A percentile compares a stretch with the other conserved stretches of the same genome.
phyloP scores from a whole-genome alignment of 2,797 vertebrate species.

The Poeciliopsis turneri region DNA sequence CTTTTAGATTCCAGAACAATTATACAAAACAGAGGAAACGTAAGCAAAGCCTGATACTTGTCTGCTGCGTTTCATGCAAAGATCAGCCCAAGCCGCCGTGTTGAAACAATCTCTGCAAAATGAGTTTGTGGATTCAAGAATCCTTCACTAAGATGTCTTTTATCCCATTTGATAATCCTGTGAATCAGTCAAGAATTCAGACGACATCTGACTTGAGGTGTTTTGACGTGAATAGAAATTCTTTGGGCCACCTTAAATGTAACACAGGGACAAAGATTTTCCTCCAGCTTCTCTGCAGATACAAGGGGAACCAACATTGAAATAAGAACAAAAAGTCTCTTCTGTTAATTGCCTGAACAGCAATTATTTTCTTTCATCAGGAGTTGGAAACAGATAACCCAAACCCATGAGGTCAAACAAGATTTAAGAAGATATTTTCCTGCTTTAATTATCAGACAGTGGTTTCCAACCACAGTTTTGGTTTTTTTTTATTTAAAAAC shows the following conservation, averaged over 20 bases:
- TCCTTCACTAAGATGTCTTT: slow-evolving; percentile 53
- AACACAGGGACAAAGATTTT: not conserved
- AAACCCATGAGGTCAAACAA: not conserved
- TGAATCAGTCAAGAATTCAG: slow-evolving; percentile 40
- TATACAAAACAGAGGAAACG: not conserved
- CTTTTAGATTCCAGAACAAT: not conserved
- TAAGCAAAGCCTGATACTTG: not conserved
- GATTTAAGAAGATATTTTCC: not conserved
- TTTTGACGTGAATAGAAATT: not conserved
- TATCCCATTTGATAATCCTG: slow-evolving; percentile 56
- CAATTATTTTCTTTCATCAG: not conserved
- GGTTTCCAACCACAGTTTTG: not conserved
- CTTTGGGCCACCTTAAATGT: not conserved
- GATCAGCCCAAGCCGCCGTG: not conserved
- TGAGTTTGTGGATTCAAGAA: slow-evolving; percentile 45
- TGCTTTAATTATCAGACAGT: not conserved
- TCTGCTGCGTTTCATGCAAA: too few species aligned
- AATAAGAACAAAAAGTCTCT: not conserved
- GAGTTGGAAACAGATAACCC: not conserved
- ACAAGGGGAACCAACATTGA: not conserved
- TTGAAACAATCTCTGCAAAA: slow-evolving; percentile 40
- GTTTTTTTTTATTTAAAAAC: not conserved
- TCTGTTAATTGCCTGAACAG: not conserved
- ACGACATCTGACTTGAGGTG: slow-evolving; percentile 19
- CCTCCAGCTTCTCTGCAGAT: not conserved